phyloP scores from a whole-genome alignment of 2,888 invertebrate species.

The Scrobipalpa atriplicella region DNA sequence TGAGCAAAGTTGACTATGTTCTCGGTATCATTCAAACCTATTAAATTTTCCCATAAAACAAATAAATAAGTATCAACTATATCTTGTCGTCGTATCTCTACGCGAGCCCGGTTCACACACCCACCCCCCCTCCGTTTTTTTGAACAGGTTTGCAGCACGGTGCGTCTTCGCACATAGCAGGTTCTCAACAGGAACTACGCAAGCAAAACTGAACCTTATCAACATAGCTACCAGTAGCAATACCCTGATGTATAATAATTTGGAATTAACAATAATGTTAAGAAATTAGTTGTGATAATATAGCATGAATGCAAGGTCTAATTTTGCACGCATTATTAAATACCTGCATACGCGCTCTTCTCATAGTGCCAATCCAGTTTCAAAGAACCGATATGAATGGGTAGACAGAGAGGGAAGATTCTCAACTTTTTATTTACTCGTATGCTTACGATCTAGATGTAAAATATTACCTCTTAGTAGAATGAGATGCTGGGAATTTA shows the following conservation, averaged over 20 bases:
- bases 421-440: background rate
- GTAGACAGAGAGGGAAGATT: constrained; percentile 2
- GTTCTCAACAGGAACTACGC: background rate
- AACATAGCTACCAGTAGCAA: background rate
- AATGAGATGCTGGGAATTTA: background rate
- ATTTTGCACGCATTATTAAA: constrained; percentile 34
- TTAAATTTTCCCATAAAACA: too few relatives aligned
- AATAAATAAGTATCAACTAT: background rate
- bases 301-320: background rate
- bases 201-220: background rate
- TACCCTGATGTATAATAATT: background rate
- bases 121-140: constrained; percentile 51
- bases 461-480: background rate
- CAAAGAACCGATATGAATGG: constrained; percentile 29
- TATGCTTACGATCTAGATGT: background rate
- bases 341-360: constrained; percentile 35
- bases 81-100: constrained; percentile 32
- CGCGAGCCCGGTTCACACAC: constrained; percentile 61
- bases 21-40: too few relatives aligned
- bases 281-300: constrained; percentile 9
- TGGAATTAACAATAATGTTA: background rate
- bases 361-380: constrained; percentile 41
- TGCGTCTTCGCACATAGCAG: constrained; percentile 10
- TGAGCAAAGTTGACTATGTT: too few relatives aligned
- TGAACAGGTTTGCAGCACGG: constrained; percentile 55